A percentile compares a stretch with the other conserved stretches of the same genome.
These are phyloP conservation scores for Plectropomus leopardus DNA, from an alignment of 2,113 vertebrate genomes.

Conservation along the genomic window DNA sequence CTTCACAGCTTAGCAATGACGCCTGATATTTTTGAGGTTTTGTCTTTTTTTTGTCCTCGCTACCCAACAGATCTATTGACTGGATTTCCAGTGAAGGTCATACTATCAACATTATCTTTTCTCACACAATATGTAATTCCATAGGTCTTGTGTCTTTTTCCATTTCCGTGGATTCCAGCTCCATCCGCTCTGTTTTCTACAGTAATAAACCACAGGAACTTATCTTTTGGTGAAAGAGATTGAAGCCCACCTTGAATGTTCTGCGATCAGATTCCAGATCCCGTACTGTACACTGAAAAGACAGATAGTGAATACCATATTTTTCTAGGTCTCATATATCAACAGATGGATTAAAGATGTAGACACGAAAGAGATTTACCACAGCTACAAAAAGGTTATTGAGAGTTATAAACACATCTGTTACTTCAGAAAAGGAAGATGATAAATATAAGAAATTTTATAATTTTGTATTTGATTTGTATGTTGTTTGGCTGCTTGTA, in stretches of 20 bases:
- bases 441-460: constrained; percentile 88
- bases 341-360: constrained; percentile 64
- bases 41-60: constrained; percentile 12
- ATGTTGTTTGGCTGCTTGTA: constrained; percentile 89
- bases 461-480: constrained; percentile 91
- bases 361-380: constrained; percentile 70
- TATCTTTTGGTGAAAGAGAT: constrained; percentile 66
- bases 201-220: constrained; percentile 47
- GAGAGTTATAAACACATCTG: constrained; percentile 79
- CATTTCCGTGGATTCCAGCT: constrained; percentile 48
- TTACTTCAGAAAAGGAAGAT: constrained; percentile 77
- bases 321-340: constrained; percentile 80
- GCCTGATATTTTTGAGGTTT: constrained; percentile 24
- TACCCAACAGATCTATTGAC: constrained; percentile 33
- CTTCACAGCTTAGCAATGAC: constrained; percentile 46
- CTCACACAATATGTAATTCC: constrained; percentile 41
- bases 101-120: constrained; percentile 29
- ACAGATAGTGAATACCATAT: constrained; percentile 81
- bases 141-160: constrained; percentile 43
- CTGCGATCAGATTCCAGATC: constrained; percentile 66
- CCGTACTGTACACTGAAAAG: constrained; percentile 75
- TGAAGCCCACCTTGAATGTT: constrained; percentile 81
- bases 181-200: constrained; percentile 22
- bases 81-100: constrained; percentile 51
- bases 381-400: constrained; percentile 64